phyloP scores from a whole-genome alignment of 2,888 invertebrate genomes.

The Gisinianus flammeolus region DNA sequence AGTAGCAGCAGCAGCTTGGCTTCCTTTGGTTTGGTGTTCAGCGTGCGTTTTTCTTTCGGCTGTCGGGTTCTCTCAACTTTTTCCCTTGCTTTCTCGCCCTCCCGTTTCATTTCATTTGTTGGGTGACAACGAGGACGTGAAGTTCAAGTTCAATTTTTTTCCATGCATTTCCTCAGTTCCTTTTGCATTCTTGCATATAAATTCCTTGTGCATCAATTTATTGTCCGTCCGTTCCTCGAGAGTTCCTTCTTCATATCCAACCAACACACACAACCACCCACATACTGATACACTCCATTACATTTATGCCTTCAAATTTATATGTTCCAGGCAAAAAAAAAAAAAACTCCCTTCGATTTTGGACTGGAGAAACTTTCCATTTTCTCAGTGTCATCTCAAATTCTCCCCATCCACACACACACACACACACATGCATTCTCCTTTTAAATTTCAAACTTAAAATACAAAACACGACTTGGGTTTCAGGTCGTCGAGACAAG shows the following conservation, averaged over 20 bases:
- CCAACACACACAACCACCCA: neutral
- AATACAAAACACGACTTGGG: no score
- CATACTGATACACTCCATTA: neutral
- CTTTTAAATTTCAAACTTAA: no score
- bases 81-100: neutral
- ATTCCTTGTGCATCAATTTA: conserved; percentile 37
- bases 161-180: conserved; percentile 19
- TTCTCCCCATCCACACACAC: no score
- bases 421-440: no score
- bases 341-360: no score
- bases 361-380: no score
- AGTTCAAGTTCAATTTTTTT: conserved; percentile 34
- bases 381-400: no score
- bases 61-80: neutral
- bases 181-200: conserved; percentile 26
- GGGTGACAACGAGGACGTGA: conserved; percentile 19
- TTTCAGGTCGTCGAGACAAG: no score
- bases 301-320: neutral
- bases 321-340: no score
- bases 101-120: conserved; percentile 5
- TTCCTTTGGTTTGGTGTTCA: neutral
- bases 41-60: neutral
- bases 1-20: neutral
- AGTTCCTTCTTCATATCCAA: neutral
- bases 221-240: conserved; percentile 8